Evolutionary conservation across 2,113 vertebrate genomes (phyloP), one percentile per base, ranked within the genome.

Genomic region (Rhinichthys klamathensis): DNA sequence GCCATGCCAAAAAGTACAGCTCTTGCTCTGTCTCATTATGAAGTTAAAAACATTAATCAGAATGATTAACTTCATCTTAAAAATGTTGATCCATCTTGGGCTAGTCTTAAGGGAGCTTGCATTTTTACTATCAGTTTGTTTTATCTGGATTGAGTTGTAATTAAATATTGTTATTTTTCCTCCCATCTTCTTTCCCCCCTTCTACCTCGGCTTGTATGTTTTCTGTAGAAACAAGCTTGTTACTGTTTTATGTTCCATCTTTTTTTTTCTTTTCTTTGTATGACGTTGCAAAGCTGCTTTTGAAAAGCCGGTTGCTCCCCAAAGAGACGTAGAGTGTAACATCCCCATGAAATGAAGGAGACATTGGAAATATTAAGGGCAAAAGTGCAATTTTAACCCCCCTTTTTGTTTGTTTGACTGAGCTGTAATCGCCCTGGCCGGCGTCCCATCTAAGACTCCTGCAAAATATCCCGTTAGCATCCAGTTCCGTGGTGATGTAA

Each of bases 61-160:
- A 80, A 44, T 80, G n/a, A 41, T 49, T 70, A 27, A 84, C 16
- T 44, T 60, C 18, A 80, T 63, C 56, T 49, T 13, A 30, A 46
- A 70, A 58, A 67, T 63, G 23, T 80, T 23, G 11, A 86, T n/a
- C 58, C 82, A 84, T 90, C 83, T 90, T 87, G 84, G 87, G 87
- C 82, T 88, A 80, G 70, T 89, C 75, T 89, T 90, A 88, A 92
- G 89, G 90, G 90, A 90, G 61, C 72, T 91, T 86, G 63, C 56
- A 82, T 49, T 87, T 84, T 84, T 76, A 84, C 85, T 46, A 87
- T 51, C 88, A 67, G 70, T 79, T 44, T 3, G 76, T 90, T 67
- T 67, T 83, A 21, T 84, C 15, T 61, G 44, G 78, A 84, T 82
- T 77, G 58, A 87, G 75, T 65, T 83, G n/a, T 76, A 86, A 83